Percentiles rank a stretch among this genome's conserved stretches.
phyloP scores from a whole-genome alignment of 2,888 invertebrate genomes.

The Epiblema foenella region DNA sequence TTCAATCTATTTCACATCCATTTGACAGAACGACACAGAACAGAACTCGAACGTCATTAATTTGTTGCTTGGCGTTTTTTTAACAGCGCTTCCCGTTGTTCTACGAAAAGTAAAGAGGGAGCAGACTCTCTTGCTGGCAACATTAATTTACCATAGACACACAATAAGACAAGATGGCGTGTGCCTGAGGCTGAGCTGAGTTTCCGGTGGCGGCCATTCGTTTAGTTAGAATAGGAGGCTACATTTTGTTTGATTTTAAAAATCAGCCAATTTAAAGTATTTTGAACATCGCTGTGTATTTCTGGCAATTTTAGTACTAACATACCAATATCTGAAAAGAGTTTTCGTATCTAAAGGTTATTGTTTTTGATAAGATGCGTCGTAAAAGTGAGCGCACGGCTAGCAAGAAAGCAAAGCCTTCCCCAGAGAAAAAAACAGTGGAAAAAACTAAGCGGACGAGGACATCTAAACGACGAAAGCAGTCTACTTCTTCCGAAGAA shows the following conservation, averaged over 20 bases:
- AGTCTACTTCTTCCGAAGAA: constrained; percentile 84
- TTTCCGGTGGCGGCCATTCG: constrained; percentile 41
- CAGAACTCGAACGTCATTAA: constrained; percentile 33
- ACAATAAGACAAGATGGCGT: constrained; percentile 39
- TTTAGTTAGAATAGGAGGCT: neutral
- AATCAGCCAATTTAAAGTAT: constrained; percentile 6
- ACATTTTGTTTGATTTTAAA: constrained; percentile 11
- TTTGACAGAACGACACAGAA: constrained; percentile 35
- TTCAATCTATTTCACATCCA: constrained; percentile 32
- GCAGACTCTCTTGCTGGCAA: constrained; percentile 21
- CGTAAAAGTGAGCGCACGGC: constrained; percentile 90
- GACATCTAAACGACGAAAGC: constrained; percentile 82
- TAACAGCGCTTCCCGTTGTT: neutral
- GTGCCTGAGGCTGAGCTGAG: neutral
- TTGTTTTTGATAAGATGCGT: constrained; percentile 84
- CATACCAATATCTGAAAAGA: neutral
- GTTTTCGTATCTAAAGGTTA: constrained; percentile 17
- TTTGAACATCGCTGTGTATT: constrained; percentile 2
- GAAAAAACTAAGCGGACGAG: constrained; percentile 83
- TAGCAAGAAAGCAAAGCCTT: constrained; percentile 86
- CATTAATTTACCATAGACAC: constrained; percentile 24
- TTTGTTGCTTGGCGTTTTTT: constrained; percentile 34
- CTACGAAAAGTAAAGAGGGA: neutral
- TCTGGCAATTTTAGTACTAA: neutral
- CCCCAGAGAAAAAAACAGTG: constrained; percentile 86